Percentiles rank a stretch among this genome's conserved stretches.
Evolutionary conservation across 2,797 vertebrate species (phyloP).

Genomic region (Notolepis coatsorum): DNA sequence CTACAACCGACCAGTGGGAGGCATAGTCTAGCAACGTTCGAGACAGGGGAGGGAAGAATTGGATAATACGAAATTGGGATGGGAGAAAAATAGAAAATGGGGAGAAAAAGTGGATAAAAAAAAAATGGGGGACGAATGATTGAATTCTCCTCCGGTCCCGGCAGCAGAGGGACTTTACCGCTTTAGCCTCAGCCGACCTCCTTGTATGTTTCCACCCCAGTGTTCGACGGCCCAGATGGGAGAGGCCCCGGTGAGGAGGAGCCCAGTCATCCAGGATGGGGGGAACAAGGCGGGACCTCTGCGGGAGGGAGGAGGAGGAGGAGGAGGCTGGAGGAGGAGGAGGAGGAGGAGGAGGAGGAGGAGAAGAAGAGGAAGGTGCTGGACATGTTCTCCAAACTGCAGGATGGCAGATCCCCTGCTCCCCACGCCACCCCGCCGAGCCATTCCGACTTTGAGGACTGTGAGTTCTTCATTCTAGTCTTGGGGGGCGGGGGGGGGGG

Average conservation of each 20-base stretch:
- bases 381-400: slow-evolving; percentile 74
- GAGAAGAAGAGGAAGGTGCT: slow-evolving; percentile 69
- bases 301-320: slow-evolving; percentile 18
- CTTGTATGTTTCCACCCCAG: slow-evolving; percentile 31
- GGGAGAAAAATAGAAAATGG: too few species aligned
- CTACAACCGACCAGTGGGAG: too few species aligned
- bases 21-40: too few species aligned
- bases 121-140: too few species aligned
- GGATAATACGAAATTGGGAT: too few species aligned
- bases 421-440: slow-evolving; percentile 29
- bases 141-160: too few species aligned
- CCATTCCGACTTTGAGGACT: slow-evolving; percentile 73
- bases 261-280: slow-evolving; percentile 23
- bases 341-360: slow-evolving; percentile 51
- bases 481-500: too few species aligned
- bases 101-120: too few species aligned
- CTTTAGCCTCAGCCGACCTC: not conserved
- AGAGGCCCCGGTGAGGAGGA: slow-evolving; percentile 26
- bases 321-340: slow-evolving; percentile 9
- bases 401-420: slow-evolving; percentile 36
- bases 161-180: too few species aligned
- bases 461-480: slow-evolving; percentile 66
- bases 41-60: too few species aligned
- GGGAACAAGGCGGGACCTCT: not conserved
- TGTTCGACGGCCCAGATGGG: slow-evolving; percentile 11